These are phyloP conservation scores for Graptemys geographica DNA, from an alignment of 2,797 vertebrate genomes.

Conservation along the genomic window DNA sequence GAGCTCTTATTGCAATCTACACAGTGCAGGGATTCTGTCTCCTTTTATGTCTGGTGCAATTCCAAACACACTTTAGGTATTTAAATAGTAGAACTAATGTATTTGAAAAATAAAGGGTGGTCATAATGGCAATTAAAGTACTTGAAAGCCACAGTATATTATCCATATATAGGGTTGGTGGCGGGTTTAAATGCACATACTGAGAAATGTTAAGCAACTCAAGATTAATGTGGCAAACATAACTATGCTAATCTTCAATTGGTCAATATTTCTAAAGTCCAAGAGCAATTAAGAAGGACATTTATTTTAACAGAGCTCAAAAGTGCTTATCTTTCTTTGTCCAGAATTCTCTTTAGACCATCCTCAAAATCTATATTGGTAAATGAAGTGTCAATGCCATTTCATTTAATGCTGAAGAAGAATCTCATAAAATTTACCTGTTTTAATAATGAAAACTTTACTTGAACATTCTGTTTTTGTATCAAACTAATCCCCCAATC, in stretches of 20 bases:
- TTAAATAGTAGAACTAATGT: not conserved
- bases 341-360: constrained; percentile 7
- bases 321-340: not conserved
- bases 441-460: not conserved
- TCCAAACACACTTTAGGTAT: not conserved
- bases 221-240: not conserved
- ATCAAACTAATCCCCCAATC: not conserved
- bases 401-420: not conserved
- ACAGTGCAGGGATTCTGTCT: not conserved
- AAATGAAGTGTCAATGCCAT: not conserved
- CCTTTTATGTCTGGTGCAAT: not conserved
- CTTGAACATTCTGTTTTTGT: not conserved
- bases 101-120: not conserved
- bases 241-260: not conserved
- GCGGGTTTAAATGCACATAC: not conserved
- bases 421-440: not conserved
- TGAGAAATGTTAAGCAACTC: not conserved
- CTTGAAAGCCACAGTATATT: not conserved
- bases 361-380: rapidly evolving
- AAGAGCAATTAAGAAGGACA: not conserved
- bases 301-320: not conserved
- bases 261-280: not conserved
- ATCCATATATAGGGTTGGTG: not conserved
- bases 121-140: constrained; percentile 1
- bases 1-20: not conserved